Evolutionary conservation across 2,888 invertebrate species (phyloP).

Genomic region (Argyra leucocephala): DNA sequence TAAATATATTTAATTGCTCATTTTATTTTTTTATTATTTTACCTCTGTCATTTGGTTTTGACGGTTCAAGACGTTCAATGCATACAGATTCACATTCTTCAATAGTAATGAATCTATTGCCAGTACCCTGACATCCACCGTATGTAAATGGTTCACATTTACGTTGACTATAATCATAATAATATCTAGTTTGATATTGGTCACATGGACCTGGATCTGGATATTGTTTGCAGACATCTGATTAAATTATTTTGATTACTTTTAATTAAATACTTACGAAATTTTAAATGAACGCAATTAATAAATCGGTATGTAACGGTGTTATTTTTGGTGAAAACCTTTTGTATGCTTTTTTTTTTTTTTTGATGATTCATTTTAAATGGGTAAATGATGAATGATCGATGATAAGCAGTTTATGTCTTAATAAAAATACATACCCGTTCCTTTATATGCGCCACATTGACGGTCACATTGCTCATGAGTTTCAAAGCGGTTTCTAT

Average conservation of each 20-base stretch:
- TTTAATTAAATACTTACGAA: neutral
- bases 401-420: neutral
- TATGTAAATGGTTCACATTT: slow-evolving; percentile 63
- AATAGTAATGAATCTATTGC: slow-evolving; percentile 68
- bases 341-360: neutral
- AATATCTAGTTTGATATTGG: slow-evolving; percentile 52
- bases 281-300: too few species aligned
- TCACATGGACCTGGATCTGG: slow-evolving; percentile 63
- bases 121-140: slow-evolving; percentile 76
- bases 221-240: slow-evolving; percentile 63
- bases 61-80: slow-evolving; percentile 50
- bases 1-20: neutral
- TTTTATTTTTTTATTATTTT: slow-evolving; percentile 25
- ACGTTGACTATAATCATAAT: slow-evolving; percentile 53
- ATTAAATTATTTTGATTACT: slow-evolving; percentile 17
- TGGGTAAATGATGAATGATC: neutral
- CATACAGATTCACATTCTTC: slow-evolving; percentile 68
- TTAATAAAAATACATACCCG: slow-evolving; percentile 48
- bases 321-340: too few species aligned
- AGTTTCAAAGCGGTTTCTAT: slow-evolving; percentile 62
- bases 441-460: slow-evolving; percentile 62
- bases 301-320: too few species aligned
- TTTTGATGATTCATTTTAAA: neutral
- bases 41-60: slow-evolving; percentile 32
- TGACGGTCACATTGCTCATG: slow-evolving; percentile 68